Base-by-base conservation (phyloP, 2,113 vertebrate species). In the Sclerurus mexicanus region DNA sequence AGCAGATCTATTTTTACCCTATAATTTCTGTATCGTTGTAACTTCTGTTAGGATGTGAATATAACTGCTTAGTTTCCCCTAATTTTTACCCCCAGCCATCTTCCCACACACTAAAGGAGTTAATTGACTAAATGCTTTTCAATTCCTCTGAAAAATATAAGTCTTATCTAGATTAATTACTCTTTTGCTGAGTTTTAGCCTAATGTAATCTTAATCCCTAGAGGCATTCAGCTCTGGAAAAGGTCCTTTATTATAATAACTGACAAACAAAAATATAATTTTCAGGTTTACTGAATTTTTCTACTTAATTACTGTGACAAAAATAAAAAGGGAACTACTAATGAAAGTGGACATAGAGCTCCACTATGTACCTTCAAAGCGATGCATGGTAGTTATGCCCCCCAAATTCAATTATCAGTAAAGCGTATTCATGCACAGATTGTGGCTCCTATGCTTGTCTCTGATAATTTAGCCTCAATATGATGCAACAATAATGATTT, bases 381-480 rank as follows among this genome's bases (percentile, higher is more conserved):
- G 46, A 71, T 77, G 13, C 58, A 52, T 52, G 37, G 49, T 67
- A 64, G 69, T 68, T 89, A 64, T 40, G 50, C 25, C 37, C 40
- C 52, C 35, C 0, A 0, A 89, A 93, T 95, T 89, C 83, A 37
- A 47, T 95, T 94, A 91, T 39, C 85, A 60, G 30, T 49, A 22
- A 83, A 82, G 42, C 33, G 14, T 87, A 78, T 92, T 91, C 24
- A 27, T 69, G 72, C 59, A 87, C 73, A 85, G 76, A 87, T 69
- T 93, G 63, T n/a, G 33, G 37, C 33, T 84, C 33, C 81, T 78
- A 18, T 93, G 80, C 74, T 85, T 88, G 88, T 83, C 86, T 93
- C 39, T 81, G 86, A 53, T 91, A 96, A 94, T 96, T 92, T 95
- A 95, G 80, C 60, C 17, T 9, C 67, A 87, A 35, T 72, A 59